Evolutionary conservation across 2,888 invertebrate genomes (phyloP), one percentile per base, ranked within the genome.

Genomic region (Heliconius ethilla): DNA sequence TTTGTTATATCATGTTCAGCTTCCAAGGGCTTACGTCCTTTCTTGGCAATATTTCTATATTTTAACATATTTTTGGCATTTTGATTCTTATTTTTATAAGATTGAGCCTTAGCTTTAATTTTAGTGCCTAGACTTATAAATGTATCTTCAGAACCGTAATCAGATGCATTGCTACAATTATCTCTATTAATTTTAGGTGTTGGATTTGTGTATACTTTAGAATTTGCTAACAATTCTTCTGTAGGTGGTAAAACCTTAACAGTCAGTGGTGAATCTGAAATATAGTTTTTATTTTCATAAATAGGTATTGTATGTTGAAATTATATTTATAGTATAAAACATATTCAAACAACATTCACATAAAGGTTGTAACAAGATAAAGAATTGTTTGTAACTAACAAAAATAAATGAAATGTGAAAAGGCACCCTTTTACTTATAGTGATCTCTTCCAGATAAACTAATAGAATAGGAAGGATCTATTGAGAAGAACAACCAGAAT

Each of bases 21-120:
- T 65, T 92, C 92, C 87, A 91, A 89, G 79, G 84, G 81, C 83
- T 89, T 92, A 5, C 88, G 85, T 10, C 87, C 86, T 81, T 89
- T 91, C 79, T 87, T 92, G 25, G 89, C 86, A 79, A 90, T 89
- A 79, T 89, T 92, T 78, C 90, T 89, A 78, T 91, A 93, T 80
- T 92, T 93, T 4, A 90, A 80, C 75, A 87, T 87, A 82, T 90
- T 92, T 82, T 91, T 93, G 10, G 87, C 82, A 82, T 89, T 90
- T 3, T 83, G 83, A 76, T 84, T 87, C 85, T 91, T 92, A 27
- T 84, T 87, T 84, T 91, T 93, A 9, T 89, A 85, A 2, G 87
- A 84, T 85, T 94, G 94, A 3, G 95, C 95, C 86, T 90, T 94
- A n/a, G 92, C 92, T 85, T 95, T 95, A 69, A 95, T 95, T 86